phyloP scores from a whole-genome alignment of 2,113 vertebrate genomes.

The Macquaria australasica region DNA sequence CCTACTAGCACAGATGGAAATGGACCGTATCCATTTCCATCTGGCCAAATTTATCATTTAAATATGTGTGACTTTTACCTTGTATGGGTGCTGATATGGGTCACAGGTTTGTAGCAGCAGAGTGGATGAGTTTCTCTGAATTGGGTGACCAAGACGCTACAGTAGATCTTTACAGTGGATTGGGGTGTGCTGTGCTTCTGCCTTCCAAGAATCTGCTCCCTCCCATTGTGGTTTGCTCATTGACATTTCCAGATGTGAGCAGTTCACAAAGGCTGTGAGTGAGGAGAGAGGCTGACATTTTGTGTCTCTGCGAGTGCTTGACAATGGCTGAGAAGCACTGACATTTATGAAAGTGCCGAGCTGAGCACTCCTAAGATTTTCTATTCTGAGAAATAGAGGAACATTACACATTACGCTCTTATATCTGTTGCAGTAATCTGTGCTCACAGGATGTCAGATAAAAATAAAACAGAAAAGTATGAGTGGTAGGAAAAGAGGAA shows the following conservation, averaged over 20 bases:
- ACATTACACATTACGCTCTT: conserved; percentile 62
- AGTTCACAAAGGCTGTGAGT: conserved; percentile 71
- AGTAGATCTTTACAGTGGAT: conserved; percentile 40
- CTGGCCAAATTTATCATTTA: background rate
- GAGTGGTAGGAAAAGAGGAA: conserved; percentile 10
- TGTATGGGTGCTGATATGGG: background rate
- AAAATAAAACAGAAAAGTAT: conserved; percentile 46
- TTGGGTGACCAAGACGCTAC: background rate
- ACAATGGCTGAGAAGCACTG: conserved; percentile 74
- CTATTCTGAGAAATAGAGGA: conserved; percentile 58
- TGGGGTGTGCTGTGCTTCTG: conserved; percentile 18
- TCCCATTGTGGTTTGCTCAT: conserved; percentile 64
- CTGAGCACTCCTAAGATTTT: conserved; percentile 53
- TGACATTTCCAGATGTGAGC: conserved; percentile 81
- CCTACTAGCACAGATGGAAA: too few species aligned
- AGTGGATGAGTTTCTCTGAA: conserved; percentile 20
- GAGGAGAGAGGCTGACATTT: conserved; percentile 80
- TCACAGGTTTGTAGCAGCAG: conserved; percentile 19
- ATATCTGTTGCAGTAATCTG: conserved; percentile 63
- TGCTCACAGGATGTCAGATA: conserved; percentile 47
- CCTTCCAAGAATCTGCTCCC: conserved; percentile 45
- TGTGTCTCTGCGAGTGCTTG: conserved; percentile 59
- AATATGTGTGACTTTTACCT: conserved; percentile 1
- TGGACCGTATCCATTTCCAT: background rate
- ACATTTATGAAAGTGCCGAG: conserved; percentile 77